Conservation (phyloP, 2,888 invertebrate species). For the Anorthoa munda region DNA sequence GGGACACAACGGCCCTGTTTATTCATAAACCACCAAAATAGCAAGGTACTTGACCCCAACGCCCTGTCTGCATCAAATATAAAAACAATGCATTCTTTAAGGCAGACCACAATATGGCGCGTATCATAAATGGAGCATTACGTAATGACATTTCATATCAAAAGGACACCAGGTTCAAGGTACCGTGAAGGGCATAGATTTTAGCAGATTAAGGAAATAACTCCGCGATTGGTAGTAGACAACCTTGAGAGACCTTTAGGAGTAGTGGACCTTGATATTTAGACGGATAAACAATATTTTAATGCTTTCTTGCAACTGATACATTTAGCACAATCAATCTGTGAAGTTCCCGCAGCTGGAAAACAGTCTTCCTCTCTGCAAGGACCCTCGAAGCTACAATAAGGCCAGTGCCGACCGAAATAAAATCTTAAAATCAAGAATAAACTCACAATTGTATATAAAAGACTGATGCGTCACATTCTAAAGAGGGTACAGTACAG, state of each 20-base stretch:
- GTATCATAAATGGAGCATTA: constrained; percentile 11
- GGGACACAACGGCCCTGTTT: too few species aligned
- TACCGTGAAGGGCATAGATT: constrained; percentile 32
- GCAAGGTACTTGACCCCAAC: constrained; percentile 36
- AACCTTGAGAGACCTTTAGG: constrained; percentile 20
- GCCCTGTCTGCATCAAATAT: constrained; percentile 16
- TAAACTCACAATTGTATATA: neutral
- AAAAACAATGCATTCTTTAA: constrained; percentile 22
- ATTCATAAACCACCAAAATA: neutral
- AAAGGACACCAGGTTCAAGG: constrained; percentile 37
- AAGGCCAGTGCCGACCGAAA: too few species aligned
- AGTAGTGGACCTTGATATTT: constrained; percentile 25
- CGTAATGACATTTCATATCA: constrained; percentile 31
- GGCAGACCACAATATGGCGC: constrained; percentile 19
- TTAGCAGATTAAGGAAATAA: constrained; percentile 31
- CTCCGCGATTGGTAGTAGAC: neutral
- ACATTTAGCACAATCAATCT: neutral
- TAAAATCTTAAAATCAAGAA: neutral
- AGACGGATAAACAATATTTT: neutral
- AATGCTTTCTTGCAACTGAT: neutral
- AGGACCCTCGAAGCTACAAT: too few species aligned
- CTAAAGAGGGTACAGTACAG: neutral
- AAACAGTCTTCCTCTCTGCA: too few species aligned
- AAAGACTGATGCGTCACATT: neutral
- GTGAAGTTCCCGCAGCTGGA: too few species aligned